Evolutionary conservation across 2,797 vertebrate species (phyloP), one percentile per base, ranked within the genome.

Genomic region (Syndactyla subalaris): DNA sequence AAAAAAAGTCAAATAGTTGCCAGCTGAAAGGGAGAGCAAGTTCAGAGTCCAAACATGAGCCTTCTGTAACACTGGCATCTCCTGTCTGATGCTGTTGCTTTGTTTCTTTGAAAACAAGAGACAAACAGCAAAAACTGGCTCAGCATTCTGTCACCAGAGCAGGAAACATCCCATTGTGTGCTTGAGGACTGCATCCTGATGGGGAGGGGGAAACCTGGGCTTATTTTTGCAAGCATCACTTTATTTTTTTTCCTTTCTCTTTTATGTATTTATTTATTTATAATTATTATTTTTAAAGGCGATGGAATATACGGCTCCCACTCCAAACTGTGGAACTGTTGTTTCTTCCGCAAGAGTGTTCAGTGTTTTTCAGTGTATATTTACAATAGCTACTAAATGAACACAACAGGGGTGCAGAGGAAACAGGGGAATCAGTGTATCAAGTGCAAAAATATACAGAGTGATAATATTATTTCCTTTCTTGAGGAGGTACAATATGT

Each of bases 71-170:
- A 9, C 30, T 63, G 86, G 82, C 63, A 78, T 78, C 89, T 94
- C 36, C 83, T 87, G 93, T 93, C 95, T 80, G 8, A 73, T 14
- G 45, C 86, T 45, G 57, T 73, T 0, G 36, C 88, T 97, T 96
- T 89, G 95, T 97, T 96, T 95, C 91, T 97, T 93, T 95, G 95
- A 88, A 96, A 95, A 92, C 38, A 86, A 96, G 82, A 97, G 91
- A 93, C 89, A 95, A 97, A 96, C 73, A 87, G 72, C 93, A 86
- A 85, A 87, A 97, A 95, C 94, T 92, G 61, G 84, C 93, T 91
- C 91, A 92, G 91, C 80, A 67, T 57, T 96, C 95, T 93, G 87
- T 79, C 15, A 72, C 65, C 6, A 10, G 88, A 75, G 59, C 76
- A 58, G 21, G 67, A 94, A 94, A 66, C 86, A 87, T 95, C 93